These are phyloP conservation scores for Willowsia nigromaculata DNA, from an alignment of 2,888 invertebrate genomes.

Conservation along the genomic window DNA sequence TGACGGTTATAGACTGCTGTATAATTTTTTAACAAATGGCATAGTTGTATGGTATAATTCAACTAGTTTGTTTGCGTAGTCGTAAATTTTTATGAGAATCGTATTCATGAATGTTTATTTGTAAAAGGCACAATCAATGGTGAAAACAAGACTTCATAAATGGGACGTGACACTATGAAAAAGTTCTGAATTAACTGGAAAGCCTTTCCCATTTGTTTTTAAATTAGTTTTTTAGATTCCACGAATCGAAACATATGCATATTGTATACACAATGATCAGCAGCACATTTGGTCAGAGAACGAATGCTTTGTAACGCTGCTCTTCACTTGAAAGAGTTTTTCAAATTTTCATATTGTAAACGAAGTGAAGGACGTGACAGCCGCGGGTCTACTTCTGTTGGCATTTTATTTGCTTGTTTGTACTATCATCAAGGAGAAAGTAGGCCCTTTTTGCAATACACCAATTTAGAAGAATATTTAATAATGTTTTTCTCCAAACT, in stretches of 20 bases:
- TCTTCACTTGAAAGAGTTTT: neutral
- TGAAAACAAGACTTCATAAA: too few relatives aligned
- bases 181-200: neutral
- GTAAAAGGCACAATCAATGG: too few relatives aligned
- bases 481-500: slow-evolving; percentile 17
- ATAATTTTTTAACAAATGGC: too few relatives aligned
- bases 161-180: neutral
- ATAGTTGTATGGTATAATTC: too few relatives aligned
- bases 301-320: neutral
- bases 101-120: too few relatives aligned
- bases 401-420: neutral
- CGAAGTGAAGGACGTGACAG: neutral
- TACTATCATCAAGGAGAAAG: slow-evolving; percentile 35
- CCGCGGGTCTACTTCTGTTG: neutral
- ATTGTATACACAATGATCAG: too few relatives aligned
- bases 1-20: too few relatives aligned
- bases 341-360: neutral
- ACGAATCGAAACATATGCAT: too few relatives aligned
- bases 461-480: slow-evolving; percentile 29
- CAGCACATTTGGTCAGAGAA: too few relatives aligned
- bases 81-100: too few relatives aligned
- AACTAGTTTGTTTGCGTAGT: too few relatives aligned
- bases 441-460: neutral
- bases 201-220: neutral
- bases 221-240: neutral